Percentiles rank a stretch among this genome's conserved stretches.
Conservation (phyloP, 2,888 invertebrate species). For the Podabrus alpinus region DNA sequence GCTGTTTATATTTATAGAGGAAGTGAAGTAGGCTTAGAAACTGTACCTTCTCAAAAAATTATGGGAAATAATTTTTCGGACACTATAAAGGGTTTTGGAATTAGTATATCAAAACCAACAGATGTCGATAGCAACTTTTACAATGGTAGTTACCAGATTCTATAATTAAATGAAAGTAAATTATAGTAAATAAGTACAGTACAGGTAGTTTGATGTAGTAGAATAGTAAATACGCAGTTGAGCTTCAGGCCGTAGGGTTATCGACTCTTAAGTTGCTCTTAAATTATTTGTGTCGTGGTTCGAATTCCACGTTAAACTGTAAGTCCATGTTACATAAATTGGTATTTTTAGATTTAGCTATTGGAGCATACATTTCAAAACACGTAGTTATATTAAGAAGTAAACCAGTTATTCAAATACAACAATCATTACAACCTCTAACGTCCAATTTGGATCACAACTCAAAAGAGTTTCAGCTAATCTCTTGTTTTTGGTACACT, state of each 20-base stretch:
- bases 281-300: not conserved
- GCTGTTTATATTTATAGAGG: conserved; percentile 69
- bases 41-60: conserved; percentile 57
- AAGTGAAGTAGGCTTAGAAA: conserved; percentile 54
- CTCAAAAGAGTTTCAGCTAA: conserved; percentile 9
- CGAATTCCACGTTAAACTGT: not conserved
- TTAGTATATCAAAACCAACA: conserved; percentile 62
- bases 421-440: conserved; percentile 19
- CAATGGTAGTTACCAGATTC: conserved; percentile 60
- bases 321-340: not conserved
- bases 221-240: too few relatives aligned
- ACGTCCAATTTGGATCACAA: conserved; percentile 16
- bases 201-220: not conserved
- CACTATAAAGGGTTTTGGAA: conserved; percentile 60
- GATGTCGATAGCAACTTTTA: conserved; percentile 66
- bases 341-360: conserved; percentile 60
- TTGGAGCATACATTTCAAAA: conserved; percentile 64
- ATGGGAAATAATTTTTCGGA: conserved; percentile 51
- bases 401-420: conserved; percentile 47
- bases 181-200: not conserved
- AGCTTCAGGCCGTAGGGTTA: too few relatives aligned
- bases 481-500: conserved; percentile 12
- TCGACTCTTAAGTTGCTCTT: not conserved
- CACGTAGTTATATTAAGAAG: conserved; percentile 60
- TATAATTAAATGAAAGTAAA: too few relatives aligned